Conservation (phyloP, 2,113 vertebrate species). For the Orycteropus afer region DNA sequence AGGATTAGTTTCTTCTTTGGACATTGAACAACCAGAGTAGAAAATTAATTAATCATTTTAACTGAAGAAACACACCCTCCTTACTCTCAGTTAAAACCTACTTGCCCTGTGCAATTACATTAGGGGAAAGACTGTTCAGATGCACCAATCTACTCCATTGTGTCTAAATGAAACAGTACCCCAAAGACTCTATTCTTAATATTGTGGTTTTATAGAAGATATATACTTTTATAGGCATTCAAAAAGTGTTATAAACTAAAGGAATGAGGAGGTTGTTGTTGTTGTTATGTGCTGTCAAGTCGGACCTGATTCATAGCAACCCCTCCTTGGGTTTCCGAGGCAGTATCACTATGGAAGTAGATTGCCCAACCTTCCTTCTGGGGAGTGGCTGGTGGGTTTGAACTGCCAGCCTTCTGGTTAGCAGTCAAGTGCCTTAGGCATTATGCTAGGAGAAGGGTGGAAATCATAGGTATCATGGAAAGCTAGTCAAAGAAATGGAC, state of each 20-base stretch:
- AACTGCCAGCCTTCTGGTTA: too few relatives aligned
- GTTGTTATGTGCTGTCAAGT: too few relatives aligned
- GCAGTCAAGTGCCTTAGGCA: too few relatives aligned
- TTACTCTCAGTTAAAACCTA: neutral
- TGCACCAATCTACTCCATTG: neutral
- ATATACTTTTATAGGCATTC: neutral
- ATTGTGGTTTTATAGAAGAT: neutral
- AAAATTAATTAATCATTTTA: neutral
- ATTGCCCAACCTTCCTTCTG: too few relatives aligned
- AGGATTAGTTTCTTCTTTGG: neutral
- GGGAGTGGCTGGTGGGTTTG: too few relatives aligned
- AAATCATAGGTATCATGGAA: constrained; percentile 59
- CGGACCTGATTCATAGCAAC: too few relatives aligned
- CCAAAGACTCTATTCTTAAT: neutral
- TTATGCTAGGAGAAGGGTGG: too few relatives aligned
- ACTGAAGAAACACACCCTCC: neutral
- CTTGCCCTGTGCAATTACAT: neutral
- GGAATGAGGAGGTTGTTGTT: too few relatives aligned
- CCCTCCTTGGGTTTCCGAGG: too few relatives aligned
- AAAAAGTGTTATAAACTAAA: constrained; percentile 10
- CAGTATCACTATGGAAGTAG: too few relatives aligned
- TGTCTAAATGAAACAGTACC: neutral
- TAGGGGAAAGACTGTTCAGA: neutral
- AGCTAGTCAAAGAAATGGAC: constrained; percentile 30
- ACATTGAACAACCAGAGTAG: neutral